A percentile compares a stretch with the other conserved stretches of the same genome.
Conservation (phyloP, 2,797 vertebrate genomes). For the Anomalospiza imberbis region DNA sequence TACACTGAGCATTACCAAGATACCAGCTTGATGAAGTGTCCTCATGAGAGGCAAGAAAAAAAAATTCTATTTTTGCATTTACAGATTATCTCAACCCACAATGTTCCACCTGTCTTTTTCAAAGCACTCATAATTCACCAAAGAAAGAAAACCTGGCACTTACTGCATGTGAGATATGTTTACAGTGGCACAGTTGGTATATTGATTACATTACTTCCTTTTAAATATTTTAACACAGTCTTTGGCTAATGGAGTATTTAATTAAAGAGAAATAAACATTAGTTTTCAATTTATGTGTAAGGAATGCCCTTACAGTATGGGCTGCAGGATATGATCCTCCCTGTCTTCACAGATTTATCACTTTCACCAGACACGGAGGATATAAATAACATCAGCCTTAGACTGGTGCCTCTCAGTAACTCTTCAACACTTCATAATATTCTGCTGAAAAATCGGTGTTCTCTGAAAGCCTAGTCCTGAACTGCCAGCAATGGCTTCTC, state of each 20-base stretch:
- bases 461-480: neutral
- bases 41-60: neutral
- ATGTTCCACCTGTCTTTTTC: neutral
- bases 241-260: constrained; percentile 13
- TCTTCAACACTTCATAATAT: neutral
- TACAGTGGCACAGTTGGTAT: neutral
- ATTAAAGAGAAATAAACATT: constrained; percentile 43
- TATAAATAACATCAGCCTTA: constrained; percentile 43
- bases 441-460: neutral
- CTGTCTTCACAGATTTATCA: constrained; percentile 17
- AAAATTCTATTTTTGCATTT: neutral
- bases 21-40: neutral
- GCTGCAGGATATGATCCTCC: neutral
- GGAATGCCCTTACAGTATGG: neutral
- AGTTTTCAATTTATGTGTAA: neutral
- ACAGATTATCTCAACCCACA: neutral
- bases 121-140: neutral
- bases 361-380: neutral
- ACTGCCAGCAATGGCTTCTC: neutral
- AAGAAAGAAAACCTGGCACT: neutral
- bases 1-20: neutral
- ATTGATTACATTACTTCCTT: neutral
- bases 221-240: constrained; percentile 17
- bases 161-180: neutral
- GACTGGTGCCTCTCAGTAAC: neutral